Evolutionary conservation across 2,888 invertebrate species (phyloP), one percentile per base, ranked within the genome.

Genomic region (Caradrina clavipalpis): DNA sequence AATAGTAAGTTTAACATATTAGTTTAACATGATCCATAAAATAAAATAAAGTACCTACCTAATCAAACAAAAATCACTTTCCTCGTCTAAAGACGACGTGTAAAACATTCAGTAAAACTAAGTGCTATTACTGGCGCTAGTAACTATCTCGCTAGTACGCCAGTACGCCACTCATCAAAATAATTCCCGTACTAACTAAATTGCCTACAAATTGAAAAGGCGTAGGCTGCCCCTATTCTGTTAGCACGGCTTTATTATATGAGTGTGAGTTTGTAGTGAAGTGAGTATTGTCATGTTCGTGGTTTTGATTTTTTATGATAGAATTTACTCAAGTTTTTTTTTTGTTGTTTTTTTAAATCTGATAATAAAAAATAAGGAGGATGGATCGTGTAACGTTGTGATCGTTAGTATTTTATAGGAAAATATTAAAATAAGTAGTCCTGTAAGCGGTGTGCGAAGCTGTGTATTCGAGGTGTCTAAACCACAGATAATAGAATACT

Each of bases 201-300:
- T 89, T 87, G 86, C 86, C 78, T 85, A 84, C 86, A 88, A 88
- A 89, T 90, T 88, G 89, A 87, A 88, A 86, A 87, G 84, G 83
- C 85, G 82, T 84, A 75, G 61, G 63, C 55, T 66, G 79, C 10
- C 67, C 77, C 39, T 86, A 86, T 86, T 85, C 86, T 79, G 78
- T 51, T 26, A 49, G 55, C 45, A 59, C 47, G 19, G 49, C 39
- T 70, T 60, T 57, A 79, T 75, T 45, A n/a, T 55, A 26, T 47
- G 58, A 21, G 49, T 42, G 49, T 50, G 67, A 57, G 50, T 56
- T 63, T 19, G 2, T 35, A 54, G 57, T 42, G 49, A 58, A 22
- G 62, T 73, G 47, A 62, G 54, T 50, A 39, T 47, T 39, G 1
- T 17, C 11, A n/a, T 70, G 11, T 19, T 17, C 0, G 2, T 21